A percentile compares a stretch with the other conserved stretches of the same genome.
Conservation (phyloP, 2,797 vertebrate species). For the Acanthiza pusilla region DNA sequence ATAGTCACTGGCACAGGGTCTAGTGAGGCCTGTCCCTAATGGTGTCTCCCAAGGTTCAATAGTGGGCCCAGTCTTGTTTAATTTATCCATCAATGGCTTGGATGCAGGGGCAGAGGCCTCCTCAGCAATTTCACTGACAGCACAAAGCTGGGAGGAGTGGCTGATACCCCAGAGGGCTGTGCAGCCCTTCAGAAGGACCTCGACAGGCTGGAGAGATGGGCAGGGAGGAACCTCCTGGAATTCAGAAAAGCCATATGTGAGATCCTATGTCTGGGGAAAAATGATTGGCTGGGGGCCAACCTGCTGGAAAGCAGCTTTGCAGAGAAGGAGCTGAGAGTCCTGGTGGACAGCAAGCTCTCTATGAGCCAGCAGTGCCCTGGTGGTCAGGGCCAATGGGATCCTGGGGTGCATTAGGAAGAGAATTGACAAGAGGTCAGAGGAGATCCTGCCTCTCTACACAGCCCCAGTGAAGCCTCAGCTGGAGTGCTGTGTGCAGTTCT, state of each 20-base stretch:
- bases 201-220: neutral
- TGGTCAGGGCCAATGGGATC: neutral
- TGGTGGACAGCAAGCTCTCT: neutral
- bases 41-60: accelerated
- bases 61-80: neutral
- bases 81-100: neutral
- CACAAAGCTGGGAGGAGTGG: neutral
- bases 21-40: accelerated
- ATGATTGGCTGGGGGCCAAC: neutral
- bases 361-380: neutral
- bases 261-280: neutral
- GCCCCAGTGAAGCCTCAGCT: too few species aligned
- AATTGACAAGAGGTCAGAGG: neutral
- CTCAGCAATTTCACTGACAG: neutral
- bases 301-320: neutral
- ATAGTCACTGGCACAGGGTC: neutral
- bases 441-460: neutral
- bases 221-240: neutral
- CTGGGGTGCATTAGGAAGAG: neutral
- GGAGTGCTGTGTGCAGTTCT: too few species aligned
- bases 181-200: neutral
- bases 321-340: accelerated
- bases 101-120: neutral
- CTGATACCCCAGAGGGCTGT: neutral
- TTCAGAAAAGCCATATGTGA: neutral